Percentiles rank a stretch among this genome's conserved stretches.
Conservation (phyloP, 37 sponge, comb jelly and placozoan genomes). For the Aphrocallistes beatrix region DNA sequence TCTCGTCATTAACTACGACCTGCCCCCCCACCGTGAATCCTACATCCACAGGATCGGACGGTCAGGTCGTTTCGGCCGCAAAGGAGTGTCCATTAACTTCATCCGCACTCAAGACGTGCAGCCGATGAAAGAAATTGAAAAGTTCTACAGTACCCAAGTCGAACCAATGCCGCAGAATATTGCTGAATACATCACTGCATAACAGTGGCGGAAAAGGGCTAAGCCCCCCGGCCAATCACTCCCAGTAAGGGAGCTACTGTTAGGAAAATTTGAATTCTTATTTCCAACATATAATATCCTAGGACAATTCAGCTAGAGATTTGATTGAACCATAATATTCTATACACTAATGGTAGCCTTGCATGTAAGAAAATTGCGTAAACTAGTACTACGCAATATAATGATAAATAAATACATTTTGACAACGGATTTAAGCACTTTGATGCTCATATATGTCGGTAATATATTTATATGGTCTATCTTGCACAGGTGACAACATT, state of each 20-base stretch:
- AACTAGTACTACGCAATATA: too few species aligned
- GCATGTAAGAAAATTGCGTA: too few species aligned
- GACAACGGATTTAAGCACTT: too few species aligned
- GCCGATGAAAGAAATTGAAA: constrained; percentile 87
- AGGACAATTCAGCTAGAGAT: not conserved
- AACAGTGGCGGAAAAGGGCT: not conserved
- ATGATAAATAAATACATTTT: too few species aligned
- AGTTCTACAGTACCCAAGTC: constrained; percentile 85
- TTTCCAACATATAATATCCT: too few species aligned
- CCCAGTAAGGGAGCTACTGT: not conserved
- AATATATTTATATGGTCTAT: too few species aligned
- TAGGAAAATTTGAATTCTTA: constrained; percentile 15
- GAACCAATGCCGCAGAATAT: constrained; percentile 99
- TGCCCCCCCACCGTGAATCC: constrained; percentile 94
- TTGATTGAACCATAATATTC: constrained; percentile 17
- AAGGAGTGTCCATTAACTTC: constrained; percentile 99
- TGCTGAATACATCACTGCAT: constrained; percentile 73
- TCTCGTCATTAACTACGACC: constrained; percentile 95
- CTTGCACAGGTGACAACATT: too few species aligned
- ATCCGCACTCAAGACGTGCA: constrained; percentile 80
- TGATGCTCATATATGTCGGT: too few species aligned
- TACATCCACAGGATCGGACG: constrained; percentile 99
- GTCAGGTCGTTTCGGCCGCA: constrained; percentile 97
- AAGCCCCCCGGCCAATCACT: not conserved
- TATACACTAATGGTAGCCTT: too few species aligned